These are phyloP conservation scores for Digitonthophagus gazella DNA, from an alignment of 2,888 invertebrate genomes.

Conservation along the genomic window DNA sequence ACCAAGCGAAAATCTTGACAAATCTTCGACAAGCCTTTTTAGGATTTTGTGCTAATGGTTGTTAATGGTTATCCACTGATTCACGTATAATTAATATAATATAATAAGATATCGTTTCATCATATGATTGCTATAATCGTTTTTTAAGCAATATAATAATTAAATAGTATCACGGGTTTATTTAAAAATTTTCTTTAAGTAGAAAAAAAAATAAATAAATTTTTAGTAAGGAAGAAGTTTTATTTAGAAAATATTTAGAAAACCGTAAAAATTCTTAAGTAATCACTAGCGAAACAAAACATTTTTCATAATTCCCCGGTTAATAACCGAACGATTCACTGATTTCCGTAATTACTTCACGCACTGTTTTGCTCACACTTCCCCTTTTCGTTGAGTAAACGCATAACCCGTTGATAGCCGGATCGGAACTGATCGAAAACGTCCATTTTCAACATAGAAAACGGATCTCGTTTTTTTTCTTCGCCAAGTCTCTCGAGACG, in stretches of 20 bases:
- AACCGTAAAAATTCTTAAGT: background rate
- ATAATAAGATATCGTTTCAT: background rate
- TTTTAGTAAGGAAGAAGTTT: no score
- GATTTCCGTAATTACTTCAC: constrained; percentile 4
- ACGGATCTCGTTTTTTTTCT: constrained; percentile 1
- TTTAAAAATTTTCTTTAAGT: no score
- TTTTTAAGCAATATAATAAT: background rate
- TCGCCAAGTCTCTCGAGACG: constrained; percentile 2
- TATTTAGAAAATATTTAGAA: background rate
- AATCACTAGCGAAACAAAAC: background rate
- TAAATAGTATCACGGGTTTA: no score
- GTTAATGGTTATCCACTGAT: background rate
- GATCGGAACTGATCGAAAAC: constrained; percentile 15
- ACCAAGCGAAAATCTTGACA: background rate
- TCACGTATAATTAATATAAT: no score
- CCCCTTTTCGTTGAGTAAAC: background rate
- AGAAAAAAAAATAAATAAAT: no score
- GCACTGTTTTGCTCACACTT: constrained; percentile 13
- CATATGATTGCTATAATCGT: background rate
- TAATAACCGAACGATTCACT: background rate
- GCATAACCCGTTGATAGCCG: background rate
- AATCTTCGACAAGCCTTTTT: background rate
- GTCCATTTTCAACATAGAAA: constrained; percentile 6
- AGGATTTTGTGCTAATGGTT: background rate
- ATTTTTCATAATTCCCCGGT: no score